Percentiles rank a stretch among this genome's conserved stretches.
Evolutionary conservation across 2,113 vertebrate species (phyloP).

Genomic region (Motacilla tschutschensis): DNA sequence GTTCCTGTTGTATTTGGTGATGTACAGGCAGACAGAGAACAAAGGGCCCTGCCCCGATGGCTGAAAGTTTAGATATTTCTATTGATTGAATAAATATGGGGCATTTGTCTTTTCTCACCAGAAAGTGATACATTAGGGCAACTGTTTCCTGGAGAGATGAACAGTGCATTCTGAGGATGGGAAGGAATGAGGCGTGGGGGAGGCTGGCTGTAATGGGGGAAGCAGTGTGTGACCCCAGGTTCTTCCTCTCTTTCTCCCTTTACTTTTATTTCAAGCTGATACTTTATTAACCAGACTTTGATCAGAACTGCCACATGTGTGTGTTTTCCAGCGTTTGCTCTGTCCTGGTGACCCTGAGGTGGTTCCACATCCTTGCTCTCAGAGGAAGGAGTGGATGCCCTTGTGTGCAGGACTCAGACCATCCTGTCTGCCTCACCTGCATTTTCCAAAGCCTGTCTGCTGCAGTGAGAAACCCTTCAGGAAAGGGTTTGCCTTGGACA

Average conservation of each 20-base stretch:
- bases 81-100: conserved; percentile 15
- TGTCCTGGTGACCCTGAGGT: neutral
- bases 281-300: neutral
- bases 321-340: neutral
- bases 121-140: neutral
- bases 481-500: neutral
- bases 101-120: neutral
- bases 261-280: neutral
- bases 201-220: neutral
- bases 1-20: neutral
- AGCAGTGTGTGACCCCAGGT: neutral
- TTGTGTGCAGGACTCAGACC: neutral
- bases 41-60: neutral
- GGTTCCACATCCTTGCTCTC: neutral
- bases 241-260: neutral
- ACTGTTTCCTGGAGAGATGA: neutral
- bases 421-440: neutral
- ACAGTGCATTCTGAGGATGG: neutral
- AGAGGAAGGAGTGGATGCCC: neutral
- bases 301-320: neutral
- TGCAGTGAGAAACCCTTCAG: neutral
- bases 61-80: neutral
- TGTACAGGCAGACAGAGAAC: neutral
- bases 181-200: neutral
- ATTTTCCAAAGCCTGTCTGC: neutral